A percentile compares a stretch with the other conserved stretches of the same genome.
Conservation (phyloP, 2,888 invertebrate genomes). For the Cartodere bifasciata region DNA sequence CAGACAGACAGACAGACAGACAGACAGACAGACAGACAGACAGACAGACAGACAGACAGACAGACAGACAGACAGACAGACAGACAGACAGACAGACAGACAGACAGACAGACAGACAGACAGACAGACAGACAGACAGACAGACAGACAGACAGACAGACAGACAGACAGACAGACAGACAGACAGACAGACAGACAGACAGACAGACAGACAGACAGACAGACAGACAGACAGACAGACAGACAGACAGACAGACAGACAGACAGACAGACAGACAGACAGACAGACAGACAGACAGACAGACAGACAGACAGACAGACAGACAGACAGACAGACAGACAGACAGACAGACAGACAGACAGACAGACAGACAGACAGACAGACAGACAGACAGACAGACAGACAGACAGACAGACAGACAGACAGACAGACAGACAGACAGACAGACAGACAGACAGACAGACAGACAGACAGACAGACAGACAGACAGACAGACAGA, state of each 20-base stretch:
- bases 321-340: too few relatives aligned
- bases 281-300: too few relatives aligned
- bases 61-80: slow-evolving; percentile 8
- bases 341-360: too few relatives aligned
- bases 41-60: slow-evolving; percentile 8
- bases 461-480: too few relatives aligned
- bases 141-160: slow-evolving; percentile 11
- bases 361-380: too few relatives aligned
- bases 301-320: too few relatives aligned
- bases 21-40: slow-evolving; percentile 7
- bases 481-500: too few relatives aligned
- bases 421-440: too few relatives aligned
- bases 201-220: slow-evolving; percentile 9
- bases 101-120: slow-evolving; percentile 9
- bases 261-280: too few relatives aligned
- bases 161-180: slow-evolving; percentile 11
- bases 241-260: slow-evolving; percentile 12
- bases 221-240: slow-evolving; percentile 10
- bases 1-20: slow-evolving; percentile 8
- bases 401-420: too few relatives aligned
- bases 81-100: slow-evolving; percentile 8
- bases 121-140: slow-evolving; percentile 8
- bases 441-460: too few relatives aligned
- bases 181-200: slow-evolving; percentile 9
- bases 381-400: too few relatives aligned